A percentile compares a stretch with the other conserved stretches of the same genome.
Conservation (phyloP, 2,797 vertebrate species). For the Nyctalus aviator region DNA sequence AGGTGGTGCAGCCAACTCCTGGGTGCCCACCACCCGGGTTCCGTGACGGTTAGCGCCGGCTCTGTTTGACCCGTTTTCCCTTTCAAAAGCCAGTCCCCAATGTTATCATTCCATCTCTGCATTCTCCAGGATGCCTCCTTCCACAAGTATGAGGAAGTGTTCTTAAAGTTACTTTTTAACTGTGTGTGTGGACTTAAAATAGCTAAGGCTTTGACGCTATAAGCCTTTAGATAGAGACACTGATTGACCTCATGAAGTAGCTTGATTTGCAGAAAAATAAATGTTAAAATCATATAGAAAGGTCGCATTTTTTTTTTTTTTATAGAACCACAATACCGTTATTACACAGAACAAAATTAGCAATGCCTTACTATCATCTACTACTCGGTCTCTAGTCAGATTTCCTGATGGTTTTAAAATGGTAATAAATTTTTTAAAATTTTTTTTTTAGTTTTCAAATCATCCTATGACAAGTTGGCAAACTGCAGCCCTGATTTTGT, state of each 20-base stretch:
- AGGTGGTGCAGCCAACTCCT: background rate
- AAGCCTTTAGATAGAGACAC: background rate
- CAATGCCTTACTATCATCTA: background rate
- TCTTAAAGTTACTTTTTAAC: conserved; percentile 20
- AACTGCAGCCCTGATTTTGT: background rate
- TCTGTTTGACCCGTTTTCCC: background rate
- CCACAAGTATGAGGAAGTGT: conserved; percentile 3
- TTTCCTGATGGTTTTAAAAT: conserved; percentile 45
- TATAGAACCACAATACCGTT: background rate
- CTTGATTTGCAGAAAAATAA: conserved; percentile 40
- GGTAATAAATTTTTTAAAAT: background rate
- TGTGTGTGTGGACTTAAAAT: conserved; percentile 8
- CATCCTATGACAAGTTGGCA: background rate
- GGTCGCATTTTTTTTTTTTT: background rate
- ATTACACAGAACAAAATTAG: conserved; percentile 16
- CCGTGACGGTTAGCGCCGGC: background rate
- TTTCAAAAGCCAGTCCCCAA: conserved; percentile 4
- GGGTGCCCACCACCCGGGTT: background rate
- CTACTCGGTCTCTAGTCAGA: background rate
- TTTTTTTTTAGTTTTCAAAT: background rate
- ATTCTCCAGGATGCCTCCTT: background rate
- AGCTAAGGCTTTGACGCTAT: conserved; percentile 9
- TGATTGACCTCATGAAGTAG: background rate
- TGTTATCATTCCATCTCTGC: background rate
- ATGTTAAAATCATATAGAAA: conserved; percentile 36